Base-by-base conservation (phyloP, 2,797 vertebrate species). In the Pantherophis alleghaniensis region DNA sequence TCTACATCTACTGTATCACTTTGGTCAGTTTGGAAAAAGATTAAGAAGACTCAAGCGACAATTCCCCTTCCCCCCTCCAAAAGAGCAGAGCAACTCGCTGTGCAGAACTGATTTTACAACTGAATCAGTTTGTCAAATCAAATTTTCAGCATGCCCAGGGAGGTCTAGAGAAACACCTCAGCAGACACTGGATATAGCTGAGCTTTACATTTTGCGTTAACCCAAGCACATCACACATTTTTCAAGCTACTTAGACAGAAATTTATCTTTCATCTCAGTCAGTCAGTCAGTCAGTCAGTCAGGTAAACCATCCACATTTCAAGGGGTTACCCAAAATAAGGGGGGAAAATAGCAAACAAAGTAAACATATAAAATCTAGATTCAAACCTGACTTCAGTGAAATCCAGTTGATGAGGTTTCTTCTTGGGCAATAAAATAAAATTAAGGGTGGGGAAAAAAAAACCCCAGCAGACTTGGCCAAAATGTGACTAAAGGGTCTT, bases 321-420 rank as follows among this genome's bases (percentile, higher is more conserved):
- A 57, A 32, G 37, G 60, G 94, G 79, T 93, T 32, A 11, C 26
- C 90, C 92, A 93, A 12, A 20, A 20, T 47, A 86, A 51, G 14
- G 24, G 26, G 60, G 63, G 7, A 60, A 57, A 60, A 83, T 13
- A 56, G 32, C n/a, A 79, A 69, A 55, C n/a, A 90, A 32, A 83
- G 86, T 47, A 88, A 7, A 95, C 95, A 95, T 2, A 0, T 93
- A 96, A 94, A 91, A 86, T 24, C 92, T 66, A 79, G 94, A 94
- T 86, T 97, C 96, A 96, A 97, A 97, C 96, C 97, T 97, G 93
- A 95, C 37, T 94, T 94, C 90, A 88, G 18, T 95, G 92, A 95
- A 95, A 94, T 97, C 96, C 96, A 89, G 94, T 37, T 24, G 96
- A 92, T 90, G 96, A 95, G 95, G 92, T 96, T 95, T 93, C 94